Percentiles rank a stretch among this genome's conserved stretches.
Evolutionary conservation across 2,888 invertebrate species (phyloP).

Genomic region (Norana najaformis): DNA sequence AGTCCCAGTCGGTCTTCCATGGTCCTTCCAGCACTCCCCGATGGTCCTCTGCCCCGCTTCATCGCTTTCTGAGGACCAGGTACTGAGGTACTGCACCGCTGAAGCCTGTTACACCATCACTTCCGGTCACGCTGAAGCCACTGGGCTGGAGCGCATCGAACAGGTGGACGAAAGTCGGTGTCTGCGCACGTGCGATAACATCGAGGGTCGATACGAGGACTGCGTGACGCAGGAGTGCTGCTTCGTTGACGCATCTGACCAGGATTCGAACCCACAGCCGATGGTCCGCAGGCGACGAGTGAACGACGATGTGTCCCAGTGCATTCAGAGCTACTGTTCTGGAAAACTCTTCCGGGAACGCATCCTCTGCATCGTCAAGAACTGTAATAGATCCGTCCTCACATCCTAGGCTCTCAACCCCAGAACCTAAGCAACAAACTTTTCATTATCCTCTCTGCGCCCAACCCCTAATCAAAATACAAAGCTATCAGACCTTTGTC

Average conservation of each 20-base stretch:
- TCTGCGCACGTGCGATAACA: constrained; percentile 21
- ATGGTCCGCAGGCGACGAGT: constrained; percentile 37
- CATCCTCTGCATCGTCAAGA: constrained; percentile 35
- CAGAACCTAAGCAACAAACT: neutral
- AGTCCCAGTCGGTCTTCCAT: neutral
- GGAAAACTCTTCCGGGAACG: constrained; percentile 22
- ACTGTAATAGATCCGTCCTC: constrained; percentile 32
- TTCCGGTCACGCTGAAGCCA: neutral
- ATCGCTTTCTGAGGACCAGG: neutral
- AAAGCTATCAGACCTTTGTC: neutral
- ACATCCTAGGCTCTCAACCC: neutral
- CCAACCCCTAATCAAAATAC: neutral
- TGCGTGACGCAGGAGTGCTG: constrained; percentile 23
- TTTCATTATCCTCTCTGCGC: neutral
- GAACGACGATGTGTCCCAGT: constrained; percentile 41
- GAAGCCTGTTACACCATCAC: neutral
- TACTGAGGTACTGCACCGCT: constrained; percentile 19
- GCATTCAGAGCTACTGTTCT: constrained; percentile 44
- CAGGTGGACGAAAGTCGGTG: neutral
- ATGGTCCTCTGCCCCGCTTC: constrained; percentile 18
- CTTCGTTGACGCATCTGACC: neutral
- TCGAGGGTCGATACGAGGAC: neutral
- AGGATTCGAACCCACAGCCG: neutral
- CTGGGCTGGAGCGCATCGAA: neutral
- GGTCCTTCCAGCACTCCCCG: neutral